Conservation (phyloP, 2,888 invertebrate species). For the Heteromyza rotundicornis region DNA sequence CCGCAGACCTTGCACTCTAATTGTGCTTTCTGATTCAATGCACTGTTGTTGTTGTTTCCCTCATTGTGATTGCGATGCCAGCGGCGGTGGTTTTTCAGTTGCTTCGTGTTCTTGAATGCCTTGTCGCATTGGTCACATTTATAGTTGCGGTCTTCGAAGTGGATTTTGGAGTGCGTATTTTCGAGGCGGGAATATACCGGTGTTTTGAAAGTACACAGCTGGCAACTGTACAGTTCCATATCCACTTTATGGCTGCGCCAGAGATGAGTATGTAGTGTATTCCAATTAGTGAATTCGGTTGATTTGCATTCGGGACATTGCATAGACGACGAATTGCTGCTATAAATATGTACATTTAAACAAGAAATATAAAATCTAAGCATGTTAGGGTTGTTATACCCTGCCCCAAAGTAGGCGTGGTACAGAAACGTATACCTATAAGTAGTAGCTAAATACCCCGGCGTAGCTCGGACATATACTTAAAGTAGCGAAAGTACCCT, state of each 20-base stretch:
- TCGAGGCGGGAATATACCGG: constrained; percentile 73
- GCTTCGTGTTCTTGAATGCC: constrained; percentile 79
- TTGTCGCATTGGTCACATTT: constrained; percentile 74
- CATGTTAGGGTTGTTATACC: too few relatives aligned
- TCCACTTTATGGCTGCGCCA: constrained; percentile 81
- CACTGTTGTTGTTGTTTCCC: constrained; percentile 48
- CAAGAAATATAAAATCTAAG: too few relatives aligned
- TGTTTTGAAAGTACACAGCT: constrained; percentile 76
- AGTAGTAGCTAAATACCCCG: too few relatives aligned
- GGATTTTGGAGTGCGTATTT: constrained; percentile 78
- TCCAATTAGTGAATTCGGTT: constrained; percentile 65
- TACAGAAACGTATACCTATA: too few relatives aligned
- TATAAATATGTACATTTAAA: too few relatives aligned
- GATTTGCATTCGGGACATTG: constrained; percentile 73
- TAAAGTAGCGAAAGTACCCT: too few relatives aligned
- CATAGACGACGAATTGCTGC: constrained; percentile 43
- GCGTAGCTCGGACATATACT: too few relatives aligned
- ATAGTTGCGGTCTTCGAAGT: constrained; percentile 70
- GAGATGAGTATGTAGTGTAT: constrained; percentile 76
- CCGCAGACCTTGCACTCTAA: constrained; percentile 65
- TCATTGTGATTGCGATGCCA: constrained; percentile 65
- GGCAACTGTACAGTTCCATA: constrained; percentile 79
- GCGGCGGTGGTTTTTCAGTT: constrained; percentile 77
- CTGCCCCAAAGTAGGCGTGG: too few relatives aligned
- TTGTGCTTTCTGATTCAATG: constrained; percentile 57